A percentile compares a stretch with the other conserved stretches of the same genome.
These are phyloP conservation scores for Peribatodes rhomboidaria DNA, from an alignment of 2,888 invertebrate genomes.

Conservation along the genomic window DNA sequence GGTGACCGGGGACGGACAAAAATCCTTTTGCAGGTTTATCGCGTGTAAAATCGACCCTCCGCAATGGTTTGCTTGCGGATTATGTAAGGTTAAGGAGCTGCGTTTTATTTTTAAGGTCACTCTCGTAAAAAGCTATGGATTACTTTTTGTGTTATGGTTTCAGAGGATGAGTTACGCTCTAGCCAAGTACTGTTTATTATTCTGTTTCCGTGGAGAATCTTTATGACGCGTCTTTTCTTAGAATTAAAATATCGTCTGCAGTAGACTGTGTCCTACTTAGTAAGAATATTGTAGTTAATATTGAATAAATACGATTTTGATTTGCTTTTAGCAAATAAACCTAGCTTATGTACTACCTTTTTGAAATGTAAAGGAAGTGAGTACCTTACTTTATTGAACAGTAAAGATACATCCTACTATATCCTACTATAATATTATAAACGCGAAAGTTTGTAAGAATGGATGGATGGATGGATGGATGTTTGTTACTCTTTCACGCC, in stretches of 20 bases:
- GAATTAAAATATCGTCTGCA: conserved; percentile 8
- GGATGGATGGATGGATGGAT: no score
- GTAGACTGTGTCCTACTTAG: not conserved
- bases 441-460: no score
- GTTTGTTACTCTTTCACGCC: no score
- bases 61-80: conserved; percentile 66
- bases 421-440: no score
- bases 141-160: conserved; percentile 44
- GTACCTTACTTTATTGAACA: no score
- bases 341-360: no score
- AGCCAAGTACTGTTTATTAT: conserved; percentile 37
- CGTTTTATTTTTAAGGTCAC: conserved; percentile 55
- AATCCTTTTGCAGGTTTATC: conserved; percentile 71
- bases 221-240: conserved; percentile 20
- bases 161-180: conserved; percentile 33
- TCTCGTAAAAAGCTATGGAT: conserved; percentile 51
- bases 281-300: not conserved
- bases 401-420: no score
- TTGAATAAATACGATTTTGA: no score
- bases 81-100: conserved; percentile 64
- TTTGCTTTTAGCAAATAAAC: no score
- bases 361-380: no score
- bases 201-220: conserved; percentile 44
- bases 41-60: conserved; percentile 70
- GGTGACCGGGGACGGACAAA: conserved; percentile 58